A percentile compares a stretch with the other conserved stretches of the same genome.
phyloP scores from a whole-genome alignment of 1,140 invertebrate species.

The Pissodes strobi region DNA sequence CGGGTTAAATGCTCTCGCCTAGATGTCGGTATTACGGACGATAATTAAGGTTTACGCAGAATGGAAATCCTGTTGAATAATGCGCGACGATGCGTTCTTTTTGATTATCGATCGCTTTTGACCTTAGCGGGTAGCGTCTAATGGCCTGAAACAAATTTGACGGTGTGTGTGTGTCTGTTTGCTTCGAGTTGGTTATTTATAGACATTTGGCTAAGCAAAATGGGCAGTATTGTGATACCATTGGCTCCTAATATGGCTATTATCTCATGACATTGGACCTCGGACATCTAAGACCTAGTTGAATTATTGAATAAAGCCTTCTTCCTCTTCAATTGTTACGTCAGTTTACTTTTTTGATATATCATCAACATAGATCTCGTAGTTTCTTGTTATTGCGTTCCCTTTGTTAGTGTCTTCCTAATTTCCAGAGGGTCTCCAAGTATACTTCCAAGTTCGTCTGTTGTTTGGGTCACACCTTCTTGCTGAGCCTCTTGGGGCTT shows the following conservation, averaged over 20 bases:
- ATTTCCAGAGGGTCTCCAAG: not conserved
- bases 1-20: not conserved
- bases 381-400: too few relatives aligned
- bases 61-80: not conserved
- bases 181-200: too few relatives aligned
- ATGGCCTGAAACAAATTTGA: not conserved
- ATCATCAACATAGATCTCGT: too few relatives aligned
- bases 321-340: too few relatives aligned
- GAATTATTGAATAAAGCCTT: too few relatives aligned
- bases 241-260: too few relatives aligned
- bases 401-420: not conserved
- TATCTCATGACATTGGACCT: too few relatives aligned
- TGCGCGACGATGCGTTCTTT: not conserved
- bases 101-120: not conserved
- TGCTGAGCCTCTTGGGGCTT: too few relatives aligned
- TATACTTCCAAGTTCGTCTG: not conserved
- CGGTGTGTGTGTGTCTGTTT: not conserved
- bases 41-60: slow-evolving; percentile 3
- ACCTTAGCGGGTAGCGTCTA: not conserved
- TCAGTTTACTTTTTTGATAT: not conserved
- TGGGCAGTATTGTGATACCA: too few relatives aligned
- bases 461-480: too few relatives aligned
- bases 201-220: too few relatives aligned
- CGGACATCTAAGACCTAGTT: too few relatives aligned
- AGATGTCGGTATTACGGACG: not conserved